A percentile compares a stretch with the other conserved stretches of the same genome.
These are phyloP conservation scores for Archaeoteleia sp. DNA, from an alignment of 2,888 invertebrate species.

Conservation along the genomic window DNA sequence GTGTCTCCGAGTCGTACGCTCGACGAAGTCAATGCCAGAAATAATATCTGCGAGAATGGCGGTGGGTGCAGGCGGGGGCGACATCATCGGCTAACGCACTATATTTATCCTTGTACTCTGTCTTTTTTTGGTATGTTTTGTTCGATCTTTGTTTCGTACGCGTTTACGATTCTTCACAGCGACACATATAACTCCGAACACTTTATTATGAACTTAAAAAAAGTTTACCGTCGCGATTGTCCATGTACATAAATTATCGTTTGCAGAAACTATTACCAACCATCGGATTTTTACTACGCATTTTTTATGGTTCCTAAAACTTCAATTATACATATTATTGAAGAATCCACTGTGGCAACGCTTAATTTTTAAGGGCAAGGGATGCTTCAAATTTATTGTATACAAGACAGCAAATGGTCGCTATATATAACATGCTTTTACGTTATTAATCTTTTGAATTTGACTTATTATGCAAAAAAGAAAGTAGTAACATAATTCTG, in stretches of 20 bases:
- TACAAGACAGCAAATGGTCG: no score
- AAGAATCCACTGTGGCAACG: no score
- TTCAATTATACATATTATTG: no score
- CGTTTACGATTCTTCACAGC: slow-evolving; percentile 18
- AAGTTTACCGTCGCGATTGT: slow-evolving; percentile 8
- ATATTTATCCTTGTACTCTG: slow-evolving; percentile 65
- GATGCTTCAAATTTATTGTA: no score
- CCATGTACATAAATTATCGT: slow-evolving; percentile 6
- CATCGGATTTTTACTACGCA: no score
- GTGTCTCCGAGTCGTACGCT: slow-evolving; percentile 59
- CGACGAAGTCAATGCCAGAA: slow-evolving; percentile 70
- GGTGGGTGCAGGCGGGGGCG: slow-evolving; percentile 59
- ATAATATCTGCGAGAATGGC: slow-evolving; percentile 66
- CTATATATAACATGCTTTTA: no score
- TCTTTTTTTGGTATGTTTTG: slow-evolving; percentile 28
- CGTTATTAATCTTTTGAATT: no score
- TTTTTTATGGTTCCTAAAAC: no score
- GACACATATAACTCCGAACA: slow-evolving; percentile 3
- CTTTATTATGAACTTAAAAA: slow-evolving; percentile 12
- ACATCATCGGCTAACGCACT: slow-evolving; percentile 69
- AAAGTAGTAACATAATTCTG: no score
- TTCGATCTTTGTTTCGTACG: slow-evolving; percentile 31
- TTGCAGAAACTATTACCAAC: no score
- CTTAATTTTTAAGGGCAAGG: no score
- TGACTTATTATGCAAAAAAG: no score